Conservation (phyloP, 2,888 invertebrate genomes). For the Automeris io region DNA sequence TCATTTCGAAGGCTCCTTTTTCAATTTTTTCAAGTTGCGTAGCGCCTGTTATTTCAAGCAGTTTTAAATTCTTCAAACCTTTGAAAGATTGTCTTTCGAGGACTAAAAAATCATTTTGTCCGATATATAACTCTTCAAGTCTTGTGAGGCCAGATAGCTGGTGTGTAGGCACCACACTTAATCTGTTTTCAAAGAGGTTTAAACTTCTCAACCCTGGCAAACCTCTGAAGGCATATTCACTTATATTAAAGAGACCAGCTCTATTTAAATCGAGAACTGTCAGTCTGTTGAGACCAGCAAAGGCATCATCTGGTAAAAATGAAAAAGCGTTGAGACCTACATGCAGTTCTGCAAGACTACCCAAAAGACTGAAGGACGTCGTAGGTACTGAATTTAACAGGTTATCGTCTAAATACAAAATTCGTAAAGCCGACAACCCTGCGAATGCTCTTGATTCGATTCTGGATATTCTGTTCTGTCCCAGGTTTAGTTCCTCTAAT, state of each 20-base stretch:
- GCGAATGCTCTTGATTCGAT: slow-evolving; percentile 87
- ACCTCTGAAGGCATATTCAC: slow-evolving; percentile 85
- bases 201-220: slow-evolving; percentile 85
- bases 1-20: slow-evolving; percentile 86
- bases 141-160: slow-evolving; percentile 83
- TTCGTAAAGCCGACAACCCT: slow-evolving; percentile 84
- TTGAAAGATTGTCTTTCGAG: slow-evolving; percentile 85
- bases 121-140: slow-evolving; percentile 87
- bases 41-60: slow-evolving; percentile 87
- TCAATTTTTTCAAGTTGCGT: slow-evolving; percentile 83
- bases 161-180: slow-evolving; percentile 84
- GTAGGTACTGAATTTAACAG: slow-evolving; percentile 87
- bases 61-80: slow-evolving; percentile 85
- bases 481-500: slow-evolving; percentile 90
- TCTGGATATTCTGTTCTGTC: slow-evolving; percentile 88
- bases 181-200: slow-evolving; percentile 87
- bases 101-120: slow-evolving; percentile 87
- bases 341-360: slow-evolving; percentile 88
- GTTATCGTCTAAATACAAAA: slow-evolving; percentile 90
- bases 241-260: slow-evolving; percentile 87
- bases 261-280: slow-evolving; percentile 87
- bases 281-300: slow-evolving; percentile 84
- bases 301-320: slow-evolving; percentile 85
- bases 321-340: slow-evolving; percentile 90
- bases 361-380: slow-evolving; percentile 82